Percentiles rank a stretch among this genome's conserved stretches.
Evolutionary conservation across 2,888 invertebrate species (phyloP).

Genomic region (Xanthia icteritia): DNA sequence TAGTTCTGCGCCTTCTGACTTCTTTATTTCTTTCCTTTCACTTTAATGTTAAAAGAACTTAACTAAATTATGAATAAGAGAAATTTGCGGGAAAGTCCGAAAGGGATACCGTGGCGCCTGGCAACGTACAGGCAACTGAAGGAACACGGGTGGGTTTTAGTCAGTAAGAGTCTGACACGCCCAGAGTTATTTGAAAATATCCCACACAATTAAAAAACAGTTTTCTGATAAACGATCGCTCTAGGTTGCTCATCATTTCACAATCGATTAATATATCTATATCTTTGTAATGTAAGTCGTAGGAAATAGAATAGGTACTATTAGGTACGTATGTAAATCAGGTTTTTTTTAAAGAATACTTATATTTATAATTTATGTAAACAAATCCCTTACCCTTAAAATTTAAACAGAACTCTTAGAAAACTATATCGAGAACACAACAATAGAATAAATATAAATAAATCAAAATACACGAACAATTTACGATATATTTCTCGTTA

Average conservation of each 20-base stretch:
- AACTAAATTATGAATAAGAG: not conserved
- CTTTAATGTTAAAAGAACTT: not conserved
- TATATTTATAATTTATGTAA: not conserved
- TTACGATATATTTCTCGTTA: conserved; percentile 45
- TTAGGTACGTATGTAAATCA: not conserved
- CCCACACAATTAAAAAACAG: too few species aligned
- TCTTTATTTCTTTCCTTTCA: conserved; percentile 1
- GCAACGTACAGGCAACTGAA: too few species aligned
- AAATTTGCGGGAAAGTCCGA: too few species aligned
- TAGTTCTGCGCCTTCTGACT: conserved; percentile 11
- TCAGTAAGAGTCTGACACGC: too few species aligned
- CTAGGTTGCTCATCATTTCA: not conserved
- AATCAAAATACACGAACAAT: conserved; percentile 53
- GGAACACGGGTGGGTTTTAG: too few species aligned
- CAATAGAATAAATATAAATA: conserved; percentile 36
- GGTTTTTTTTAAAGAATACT: too few species aligned
- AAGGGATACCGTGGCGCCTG: too few species aligned
- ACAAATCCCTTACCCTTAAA: conserved; percentile 6
- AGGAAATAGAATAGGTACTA: too few species aligned
- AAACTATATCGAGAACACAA: conserved; percentile 12
- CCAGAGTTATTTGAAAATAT: too few species aligned
- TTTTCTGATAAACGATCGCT: too few species aligned
- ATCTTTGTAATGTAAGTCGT: not conserved
- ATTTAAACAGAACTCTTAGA: conserved; percentile 1
- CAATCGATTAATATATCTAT: not conserved